Conservation (phyloP, 2,888 invertebrate species). For the Tachystola acroxantha region DNA sequence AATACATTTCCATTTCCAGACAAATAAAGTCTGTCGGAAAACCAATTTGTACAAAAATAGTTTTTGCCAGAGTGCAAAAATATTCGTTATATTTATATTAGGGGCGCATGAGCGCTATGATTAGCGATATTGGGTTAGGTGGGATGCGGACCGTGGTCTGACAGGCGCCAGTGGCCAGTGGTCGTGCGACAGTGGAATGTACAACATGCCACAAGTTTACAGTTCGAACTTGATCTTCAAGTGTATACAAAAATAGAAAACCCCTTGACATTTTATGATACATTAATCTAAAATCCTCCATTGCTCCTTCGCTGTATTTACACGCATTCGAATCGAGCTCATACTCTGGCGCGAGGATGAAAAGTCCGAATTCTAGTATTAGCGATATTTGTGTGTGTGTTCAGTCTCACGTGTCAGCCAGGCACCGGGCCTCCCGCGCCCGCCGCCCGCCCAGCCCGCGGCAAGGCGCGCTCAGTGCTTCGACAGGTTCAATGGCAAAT, state of each 20-base stretch:
- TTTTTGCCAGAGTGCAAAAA: slow-evolving; percentile 46
- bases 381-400: slow-evolving; percentile 28
- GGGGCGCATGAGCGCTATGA: slow-evolving; percentile 42
- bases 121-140: slow-evolving; percentile 54
- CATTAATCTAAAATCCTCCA: slow-evolving; percentile 25
- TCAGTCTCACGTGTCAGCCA: slow-evolving; percentile 48
- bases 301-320: slow-evolving; percentile 19
- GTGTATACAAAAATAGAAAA: slow-evolving; percentile 25
- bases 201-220: slow-evolving; percentile 39
- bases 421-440: slow-evolving; percentile 42
- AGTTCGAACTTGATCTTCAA: slow-evolving; percentile 36
- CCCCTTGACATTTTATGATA: slow-evolving; percentile 20
- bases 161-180: slow-evolving; percentile 51
- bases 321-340: slow-evolving; percentile 13
- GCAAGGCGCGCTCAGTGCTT: slow-evolving; percentile 80
- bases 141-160: slow-evolving; percentile 66
- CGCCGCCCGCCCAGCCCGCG: slow-evolving; percentile 41
- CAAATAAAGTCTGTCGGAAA: slow-evolving; percentile 45
- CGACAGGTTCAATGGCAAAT: slow-evolving; percentile 93
- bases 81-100: slow-evolving; percentile 31
- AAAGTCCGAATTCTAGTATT: slow-evolving; percentile 23
- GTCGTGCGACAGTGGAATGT: slow-evolving; percentile 68
- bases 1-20: slow-evolving; percentile 62
- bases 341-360: slow-evolving; percentile 14
- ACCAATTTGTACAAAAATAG: slow-evolving; percentile 71